phyloP scores from a whole-genome alignment of 2,113 vertebrate species.

The Bambusicola thoracicus region DNA sequence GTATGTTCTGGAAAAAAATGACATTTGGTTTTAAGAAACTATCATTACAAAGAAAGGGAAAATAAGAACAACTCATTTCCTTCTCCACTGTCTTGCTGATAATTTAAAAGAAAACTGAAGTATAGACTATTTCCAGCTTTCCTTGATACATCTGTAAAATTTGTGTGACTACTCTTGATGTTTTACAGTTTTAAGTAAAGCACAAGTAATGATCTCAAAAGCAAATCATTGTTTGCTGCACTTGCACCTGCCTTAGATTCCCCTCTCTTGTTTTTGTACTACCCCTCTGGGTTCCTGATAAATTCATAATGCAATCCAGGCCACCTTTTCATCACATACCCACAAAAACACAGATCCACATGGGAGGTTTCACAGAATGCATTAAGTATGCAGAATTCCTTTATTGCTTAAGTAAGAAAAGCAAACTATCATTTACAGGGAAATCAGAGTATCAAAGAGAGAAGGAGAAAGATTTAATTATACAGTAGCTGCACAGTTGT shows the following conservation, averaged over 20 bases:
- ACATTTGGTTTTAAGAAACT: background rate
- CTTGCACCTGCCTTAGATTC: constrained; percentile 54
- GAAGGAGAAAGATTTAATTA: constrained; percentile 29
- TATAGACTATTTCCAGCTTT: background rate
- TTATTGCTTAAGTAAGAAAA: constrained; percentile 56
- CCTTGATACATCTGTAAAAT: background rate
- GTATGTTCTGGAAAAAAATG: background rate
- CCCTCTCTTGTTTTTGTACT: constrained; percentile 44
- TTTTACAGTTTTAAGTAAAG: constrained; percentile 19
- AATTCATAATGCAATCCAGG: constrained; percentile 54
- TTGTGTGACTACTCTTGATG: background rate
- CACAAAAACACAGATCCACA: constrained; percentile 31
- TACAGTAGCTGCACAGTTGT: constrained; percentile 10
- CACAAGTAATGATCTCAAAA: background rate
- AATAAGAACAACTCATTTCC: background rate
- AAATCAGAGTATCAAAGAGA: constrained; percentile 38
- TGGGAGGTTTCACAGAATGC: constrained; percentile 54
- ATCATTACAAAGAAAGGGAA: background rate
- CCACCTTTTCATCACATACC: constrained; percentile 60
- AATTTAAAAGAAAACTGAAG: background rate
- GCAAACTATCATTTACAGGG: constrained; percentile 48
- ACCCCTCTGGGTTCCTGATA: constrained; percentile 52
- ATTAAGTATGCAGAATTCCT: constrained; percentile 22
- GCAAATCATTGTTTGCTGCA: background rate
- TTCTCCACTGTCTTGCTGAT: background rate